Evolutionary conservation across 2,797 vertebrate species (phyloP).

Genomic region (Percopsis omiscomaycus): DNA sequence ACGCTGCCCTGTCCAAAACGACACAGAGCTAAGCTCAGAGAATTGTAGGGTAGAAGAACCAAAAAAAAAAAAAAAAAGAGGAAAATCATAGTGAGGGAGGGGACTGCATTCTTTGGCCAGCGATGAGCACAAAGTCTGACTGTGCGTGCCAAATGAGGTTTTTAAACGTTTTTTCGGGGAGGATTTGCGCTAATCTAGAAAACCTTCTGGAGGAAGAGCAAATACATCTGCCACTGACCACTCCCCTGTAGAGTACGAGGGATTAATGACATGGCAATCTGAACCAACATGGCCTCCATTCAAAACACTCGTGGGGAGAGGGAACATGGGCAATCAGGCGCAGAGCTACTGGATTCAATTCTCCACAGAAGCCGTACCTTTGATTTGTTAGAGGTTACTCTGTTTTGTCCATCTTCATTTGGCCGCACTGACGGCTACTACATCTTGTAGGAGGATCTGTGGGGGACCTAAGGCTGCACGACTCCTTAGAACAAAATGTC

Average conservation of each 20-base stretch:
- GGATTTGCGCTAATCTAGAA: conserved; percentile 77
- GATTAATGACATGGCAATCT: conserved; percentile 74
- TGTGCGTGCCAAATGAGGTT: conserved; percentile 71
- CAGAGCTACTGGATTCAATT: conserved; percentile 33
- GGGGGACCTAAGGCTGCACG: conserved; percentile 28
- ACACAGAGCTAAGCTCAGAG: conserved; percentile 47
- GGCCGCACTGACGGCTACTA: conserved; percentile 17
- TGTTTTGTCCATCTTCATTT: conserved; percentile 35
- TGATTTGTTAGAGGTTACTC: conserved; percentile 4
- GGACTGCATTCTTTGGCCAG: conserved; percentile 62
- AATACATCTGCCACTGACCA: conserved; percentile 75
- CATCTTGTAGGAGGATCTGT: conserved; percentile 11
- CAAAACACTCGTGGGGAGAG: conserved; percentile 61
- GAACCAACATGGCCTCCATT: conserved; percentile 68
- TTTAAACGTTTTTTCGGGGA: conserved; percentile 67
- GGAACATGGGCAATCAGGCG: conserved; percentile 57
- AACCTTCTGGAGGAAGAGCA: conserved; percentile 77
- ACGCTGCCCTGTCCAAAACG: conserved; percentile 59
- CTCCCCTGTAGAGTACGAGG: conserved; percentile 70
- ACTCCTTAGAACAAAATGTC: conserved; percentile 38
- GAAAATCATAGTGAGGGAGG: conserved; percentile 50
- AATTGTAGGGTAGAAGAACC: conserved; percentile 38
- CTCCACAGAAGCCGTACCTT: conserved; percentile 24
- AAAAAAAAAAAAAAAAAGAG: conserved; percentile 32
- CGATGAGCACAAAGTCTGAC: conserved; percentile 62